phyloP scores from a whole-genome alignment of 2,797 vertebrate genomes.

The Etheostoma nigrum region DNA sequence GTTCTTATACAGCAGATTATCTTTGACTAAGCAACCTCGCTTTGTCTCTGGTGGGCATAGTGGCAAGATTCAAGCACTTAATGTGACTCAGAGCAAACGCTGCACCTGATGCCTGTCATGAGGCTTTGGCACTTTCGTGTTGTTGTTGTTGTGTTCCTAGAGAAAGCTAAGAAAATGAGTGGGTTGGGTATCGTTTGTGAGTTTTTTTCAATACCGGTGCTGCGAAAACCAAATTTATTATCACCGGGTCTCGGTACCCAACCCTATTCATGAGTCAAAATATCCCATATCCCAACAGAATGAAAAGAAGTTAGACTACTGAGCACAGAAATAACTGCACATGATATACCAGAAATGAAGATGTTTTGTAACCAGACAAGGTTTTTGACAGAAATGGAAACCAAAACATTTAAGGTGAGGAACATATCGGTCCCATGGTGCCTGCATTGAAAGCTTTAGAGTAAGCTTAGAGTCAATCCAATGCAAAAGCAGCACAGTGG shows the following conservation, averaged over 20 bases:
- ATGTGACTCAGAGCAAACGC: conserved; percentile 44
- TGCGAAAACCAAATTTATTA: too few relatives aligned
- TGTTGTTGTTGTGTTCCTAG: conserved; percentile 19
- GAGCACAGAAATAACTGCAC: conserved; percentile 13
- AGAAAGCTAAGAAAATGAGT: conserved; percentile 32
- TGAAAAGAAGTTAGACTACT: neutral
- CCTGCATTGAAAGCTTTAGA: neutral
- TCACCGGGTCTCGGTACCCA: too few relatives aligned
- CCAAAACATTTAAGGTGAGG: neutral
- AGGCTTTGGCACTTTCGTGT: conserved; percentile 11
- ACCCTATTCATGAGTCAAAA: conserved; percentile 14
- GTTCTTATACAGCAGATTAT: conserved; percentile 53
- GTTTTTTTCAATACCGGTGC: too few relatives aligned
- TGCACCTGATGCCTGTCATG: conserved; percentile 67
- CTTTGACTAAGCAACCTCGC: conserved; percentile 51
- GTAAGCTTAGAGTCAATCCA: neutral
- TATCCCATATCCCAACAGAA: conserved; percentile 25
- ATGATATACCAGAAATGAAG: conserved; percentile 15
- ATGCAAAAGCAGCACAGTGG: neutral
- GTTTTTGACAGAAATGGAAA: conserved; percentile 1
- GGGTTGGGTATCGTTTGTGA: too few relatives aligned
- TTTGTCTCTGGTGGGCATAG: conserved; percentile 49
- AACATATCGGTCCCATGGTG: neutral
- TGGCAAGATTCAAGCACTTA: conserved; percentile 56
- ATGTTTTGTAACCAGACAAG: neutral